Evolutionary conservation across 2,888 invertebrate species (phyloP), one percentile per base, ranked within the genome.

Genomic region (Acanthosepion esculentum): DNA sequence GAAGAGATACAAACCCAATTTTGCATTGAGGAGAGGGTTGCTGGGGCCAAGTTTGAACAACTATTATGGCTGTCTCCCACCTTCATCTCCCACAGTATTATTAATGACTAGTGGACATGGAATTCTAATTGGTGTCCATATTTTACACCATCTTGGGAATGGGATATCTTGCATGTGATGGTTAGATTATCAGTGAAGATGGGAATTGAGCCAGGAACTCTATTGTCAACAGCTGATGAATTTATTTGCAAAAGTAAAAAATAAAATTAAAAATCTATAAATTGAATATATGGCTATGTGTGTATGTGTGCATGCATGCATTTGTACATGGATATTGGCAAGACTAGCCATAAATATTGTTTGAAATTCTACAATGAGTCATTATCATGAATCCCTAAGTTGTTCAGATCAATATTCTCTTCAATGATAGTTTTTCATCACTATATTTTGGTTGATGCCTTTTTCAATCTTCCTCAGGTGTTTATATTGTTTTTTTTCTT

Each of bases 171-270:
- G 23, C 20, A 59, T 59, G 59, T 23, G 23, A 20, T 59, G 23
- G 23, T 20, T 23, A 6, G 59, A 59, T 59, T 59, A 59, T n/a
- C n/a, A 78, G 78, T 33, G n/a, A 78, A n/a, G 78, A 78, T 78
- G 78, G 78, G 78, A 78, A 78, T 12, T 3, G 78, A 78, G 23
- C n/a, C 78, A 78, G 78, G 78, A 33, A 33, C 78, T 78, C 12
- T 78, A n/a, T n/a, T n/a, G 78, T 78, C 78, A 78, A 78, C n/a
- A 33, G 78, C 78, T n/a, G n/a, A 78, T 78, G 78, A n/a, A 78
- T n/a, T 33, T 33, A 78, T 78, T 78, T 33, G n/a, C n/a, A 78
- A 78, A 78, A 23, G 20, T 59, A 59, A 59, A 59, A 23, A 20
- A 59, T 0, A 78, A 78, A 78, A 78, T 78, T 78, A 78, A 78